Base-by-base conservation (phyloP, 2,888 invertebrate genomes). In the Volucella inflata region DNA sequence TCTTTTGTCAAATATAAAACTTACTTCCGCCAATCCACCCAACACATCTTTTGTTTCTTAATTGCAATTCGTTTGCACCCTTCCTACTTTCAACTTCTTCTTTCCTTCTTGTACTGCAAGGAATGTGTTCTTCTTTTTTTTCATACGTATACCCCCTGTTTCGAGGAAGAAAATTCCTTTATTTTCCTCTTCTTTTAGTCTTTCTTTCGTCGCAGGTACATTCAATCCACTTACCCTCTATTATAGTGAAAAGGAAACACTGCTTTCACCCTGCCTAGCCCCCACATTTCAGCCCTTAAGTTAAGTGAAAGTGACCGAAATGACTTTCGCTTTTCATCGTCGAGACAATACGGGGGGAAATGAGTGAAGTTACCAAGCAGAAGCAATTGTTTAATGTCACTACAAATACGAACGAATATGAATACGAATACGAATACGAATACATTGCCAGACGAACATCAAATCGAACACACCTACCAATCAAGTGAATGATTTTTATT, bases 31-130 rank as follows among this genome's bases (percentile, higher is more conserved):
- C 57, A 68, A 51, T 40, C 55, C 36, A 14, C 30, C 8, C 55
- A 36, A 4, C 2, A 30, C 30, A 30, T 30, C 6, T 30, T 30
- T 30, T 76, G 75, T 70, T 76, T 67, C 62, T 50, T 82, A 72
- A 82, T 82, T 78, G 77, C 78, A 78, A 72, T 77, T 77, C 71
- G 65, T 77, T 82, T 62, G 70, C 77, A 71, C 76, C 77, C 77
- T 48, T 55, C 42, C 40, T 46, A 64, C 75, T 46, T 71, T 64
- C 16, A n/a, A n/a, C n/a, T 48, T 60, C 10, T 1, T 62, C 36
- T 30, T 30, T 6, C 30, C 30, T 30, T 30, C 30, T 11, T 2
- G 57, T 11, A 14, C 55, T 36, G 44, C 46, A 53, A 4, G 4
- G 38, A 44, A 46, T 57, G 46, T 46, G 14, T 17, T 46, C 40